phyloP scores from a whole-genome alignment of 2,797 vertebrate species.

The Myotis planiceps region DNA sequence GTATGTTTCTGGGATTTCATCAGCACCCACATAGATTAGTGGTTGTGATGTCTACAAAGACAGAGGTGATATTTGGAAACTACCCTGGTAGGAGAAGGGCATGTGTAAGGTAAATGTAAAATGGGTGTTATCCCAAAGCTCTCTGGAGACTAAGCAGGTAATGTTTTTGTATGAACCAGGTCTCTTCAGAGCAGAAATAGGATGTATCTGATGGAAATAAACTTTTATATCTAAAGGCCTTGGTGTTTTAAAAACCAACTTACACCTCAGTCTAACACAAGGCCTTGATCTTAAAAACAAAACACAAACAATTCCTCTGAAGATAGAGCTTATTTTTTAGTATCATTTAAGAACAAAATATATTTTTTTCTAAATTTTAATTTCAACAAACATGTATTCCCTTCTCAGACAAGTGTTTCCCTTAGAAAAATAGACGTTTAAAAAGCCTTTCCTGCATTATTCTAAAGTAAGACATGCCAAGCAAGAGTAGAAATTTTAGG shows the following conservation, averaged over 20 bases:
- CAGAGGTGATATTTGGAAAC: not conserved
- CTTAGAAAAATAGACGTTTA: not conserved
- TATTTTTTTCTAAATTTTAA: not conserved
- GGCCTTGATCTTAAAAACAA: not conserved
- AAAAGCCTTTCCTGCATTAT: not conserved
- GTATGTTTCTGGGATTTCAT: not conserved
- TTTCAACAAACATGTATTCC: not conserved
- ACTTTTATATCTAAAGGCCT: not conserved
- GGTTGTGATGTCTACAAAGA: not conserved
- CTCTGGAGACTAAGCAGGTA: not conserved
- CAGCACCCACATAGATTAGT: not conserved
- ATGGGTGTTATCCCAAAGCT: not conserved
- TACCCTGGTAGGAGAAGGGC: not conserved
- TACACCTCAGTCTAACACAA: not conserved
- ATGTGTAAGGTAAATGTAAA: not conserved
- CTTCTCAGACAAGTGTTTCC: not conserved
- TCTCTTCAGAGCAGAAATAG: not conserved
- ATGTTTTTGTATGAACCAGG: not conserved
- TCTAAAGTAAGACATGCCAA: not conserved
- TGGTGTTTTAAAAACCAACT: conserved; percentile 1
- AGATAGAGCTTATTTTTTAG: not conserved
- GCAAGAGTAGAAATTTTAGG: not conserved
- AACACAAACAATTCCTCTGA: not conserved
- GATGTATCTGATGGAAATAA: not conserved
- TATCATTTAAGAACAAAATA: not conserved